A percentile compares a stretch with the other conserved stretches of the same genome.
phyloP scores from a whole-genome alignment of 1,140 invertebrate species.

The Eupeodes corollae region DNA sequence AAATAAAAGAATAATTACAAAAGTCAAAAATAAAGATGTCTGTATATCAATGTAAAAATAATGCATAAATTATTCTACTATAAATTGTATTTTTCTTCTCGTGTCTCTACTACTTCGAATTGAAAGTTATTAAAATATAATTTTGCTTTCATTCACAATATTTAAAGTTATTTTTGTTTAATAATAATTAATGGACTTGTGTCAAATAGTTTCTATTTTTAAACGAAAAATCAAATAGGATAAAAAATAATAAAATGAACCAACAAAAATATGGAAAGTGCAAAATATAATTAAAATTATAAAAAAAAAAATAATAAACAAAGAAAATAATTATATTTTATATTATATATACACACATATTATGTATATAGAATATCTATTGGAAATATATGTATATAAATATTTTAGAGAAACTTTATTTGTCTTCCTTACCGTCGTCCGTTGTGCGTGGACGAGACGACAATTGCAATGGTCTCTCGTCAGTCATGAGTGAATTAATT shows the following conservation, averaged over 20 bases:
- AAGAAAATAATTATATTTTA: neutral
- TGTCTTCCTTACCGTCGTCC: conserved; percentile 5
- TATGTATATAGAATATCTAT: neutral
- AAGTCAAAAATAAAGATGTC: no score
- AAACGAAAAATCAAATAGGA: neutral
- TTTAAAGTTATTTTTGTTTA: no score
- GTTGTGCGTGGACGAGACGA: conserved; percentile 6
- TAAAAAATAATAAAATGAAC: neutral
- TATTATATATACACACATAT: neutral
- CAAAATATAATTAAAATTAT: conserved; percentile 2
- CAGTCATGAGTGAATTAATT: conserved; percentile 32
- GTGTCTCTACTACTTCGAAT: no score
- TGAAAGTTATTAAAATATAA: no score
- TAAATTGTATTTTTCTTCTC: no score
- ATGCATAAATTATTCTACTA: no score
- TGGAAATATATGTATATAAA: neutral
- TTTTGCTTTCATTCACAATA: no score
- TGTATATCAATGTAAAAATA: no score
- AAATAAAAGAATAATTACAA: no score
- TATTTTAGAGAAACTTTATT: conserved; percentile 1
- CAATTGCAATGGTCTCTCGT: conserved; percentile 20
- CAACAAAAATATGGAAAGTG: neutral
- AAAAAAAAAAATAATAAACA: conserved; percentile 1
- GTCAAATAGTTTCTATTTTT: no score
- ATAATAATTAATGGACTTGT: no score